phyloP scores from a whole-genome alignment of 2,797 vertebrate genomes.

The Artibeus jamaicensis region DNA sequence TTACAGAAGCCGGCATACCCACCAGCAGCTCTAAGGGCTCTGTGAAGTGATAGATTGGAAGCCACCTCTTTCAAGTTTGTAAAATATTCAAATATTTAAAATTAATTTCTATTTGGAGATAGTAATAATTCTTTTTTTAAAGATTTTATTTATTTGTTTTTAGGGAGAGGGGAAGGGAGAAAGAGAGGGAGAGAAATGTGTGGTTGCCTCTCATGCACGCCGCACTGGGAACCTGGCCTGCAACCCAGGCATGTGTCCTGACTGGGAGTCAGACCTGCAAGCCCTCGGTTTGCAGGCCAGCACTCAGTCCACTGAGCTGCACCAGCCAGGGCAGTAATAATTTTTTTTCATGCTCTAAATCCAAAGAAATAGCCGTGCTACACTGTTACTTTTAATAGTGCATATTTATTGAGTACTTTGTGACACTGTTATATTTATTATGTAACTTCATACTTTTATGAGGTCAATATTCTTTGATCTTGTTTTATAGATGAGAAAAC shows the following conservation, averaged over 20 bases:
- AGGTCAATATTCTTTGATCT: background rate
- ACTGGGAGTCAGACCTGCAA: no score
- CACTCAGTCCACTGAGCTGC: no score
- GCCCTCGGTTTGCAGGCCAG: no score
- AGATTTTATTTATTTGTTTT: no score
- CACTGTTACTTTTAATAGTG: background rate
- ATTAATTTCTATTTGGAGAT: background rate
- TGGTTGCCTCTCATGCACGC: no score
- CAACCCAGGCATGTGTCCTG: no score
- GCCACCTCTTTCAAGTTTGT: background rate
- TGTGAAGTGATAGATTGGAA: background rate
- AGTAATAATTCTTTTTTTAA: background rate
- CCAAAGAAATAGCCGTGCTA: background rate
- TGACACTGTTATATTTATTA: background rate
- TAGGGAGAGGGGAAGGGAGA: no score
- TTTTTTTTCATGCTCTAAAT: slow-evolving; percentile 1
- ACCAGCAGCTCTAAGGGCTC: background rate
- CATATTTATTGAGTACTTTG: background rate
- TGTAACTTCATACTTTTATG: background rate
- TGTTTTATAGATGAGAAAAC: background rate
- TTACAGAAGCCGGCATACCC: background rate
- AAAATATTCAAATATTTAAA: background rate
- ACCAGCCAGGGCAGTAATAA: background rate
- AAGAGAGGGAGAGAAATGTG: no score
- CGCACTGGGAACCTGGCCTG: no score